A percentile compares a stretch with the other conserved stretches of the same genome.
These are phyloP conservation scores for Nixonia krombeini DNA, from an alignment of 1,140 invertebrate genomes.

Conservation along the genomic window DNA sequence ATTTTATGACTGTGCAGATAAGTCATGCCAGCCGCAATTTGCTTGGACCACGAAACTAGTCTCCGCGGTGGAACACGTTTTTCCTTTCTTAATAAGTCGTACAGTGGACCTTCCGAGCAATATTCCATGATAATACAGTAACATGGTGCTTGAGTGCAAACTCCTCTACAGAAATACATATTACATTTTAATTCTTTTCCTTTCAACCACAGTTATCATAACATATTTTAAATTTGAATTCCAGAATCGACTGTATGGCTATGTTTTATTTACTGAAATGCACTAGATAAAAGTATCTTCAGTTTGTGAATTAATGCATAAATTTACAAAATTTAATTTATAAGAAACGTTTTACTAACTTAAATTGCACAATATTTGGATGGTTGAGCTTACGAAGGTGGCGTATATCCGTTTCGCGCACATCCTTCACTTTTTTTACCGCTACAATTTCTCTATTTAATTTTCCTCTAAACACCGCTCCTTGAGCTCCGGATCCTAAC, in stretches of 20 bases:
- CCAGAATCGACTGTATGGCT: too few species aligned
- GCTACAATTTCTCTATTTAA: slow-evolving; percentile 89
- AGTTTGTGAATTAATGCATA: too few species aligned
- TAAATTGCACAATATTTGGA: slow-evolving; percentile 96
- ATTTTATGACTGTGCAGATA: slow-evolving; percentile 97
- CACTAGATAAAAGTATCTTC: too few species aligned
- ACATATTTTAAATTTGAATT: too few species aligned
- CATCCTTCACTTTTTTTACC: slow-evolving; percentile 95
- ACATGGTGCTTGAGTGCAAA: slow-evolving; percentile 93
- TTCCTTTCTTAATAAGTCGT: slow-evolving; percentile 88
- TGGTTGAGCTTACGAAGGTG: slow-evolving; percentile 96
- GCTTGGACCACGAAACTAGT: slow-evolving; percentile 93
- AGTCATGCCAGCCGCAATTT: slow-evolving; percentile 96
- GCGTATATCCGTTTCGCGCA: slow-evolving; percentile 94
- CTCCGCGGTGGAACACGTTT: slow-evolving; percentile 86
- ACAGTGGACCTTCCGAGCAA: slow-evolving; percentile 95
- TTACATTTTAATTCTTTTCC: not conserved
- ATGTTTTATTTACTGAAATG: too few species aligned
- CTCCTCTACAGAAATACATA: slow-evolving; percentile 77
- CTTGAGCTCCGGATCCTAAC: slow-evolving; percentile 96
- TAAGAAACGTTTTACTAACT: slow-evolving; percentile 72
- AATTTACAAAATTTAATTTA: too few species aligned
- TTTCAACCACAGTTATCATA: not conserved
- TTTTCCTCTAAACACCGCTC: slow-evolving; percentile 93
- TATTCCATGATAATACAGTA: slow-evolving; percentile 99